Percentiles rank a stretch among this genome's conserved stretches.
These are phyloP conservation scores for Arrhopalites spinosus DNA, from an alignment of 2,888 invertebrate species.

Conservation along the genomic window DNA sequence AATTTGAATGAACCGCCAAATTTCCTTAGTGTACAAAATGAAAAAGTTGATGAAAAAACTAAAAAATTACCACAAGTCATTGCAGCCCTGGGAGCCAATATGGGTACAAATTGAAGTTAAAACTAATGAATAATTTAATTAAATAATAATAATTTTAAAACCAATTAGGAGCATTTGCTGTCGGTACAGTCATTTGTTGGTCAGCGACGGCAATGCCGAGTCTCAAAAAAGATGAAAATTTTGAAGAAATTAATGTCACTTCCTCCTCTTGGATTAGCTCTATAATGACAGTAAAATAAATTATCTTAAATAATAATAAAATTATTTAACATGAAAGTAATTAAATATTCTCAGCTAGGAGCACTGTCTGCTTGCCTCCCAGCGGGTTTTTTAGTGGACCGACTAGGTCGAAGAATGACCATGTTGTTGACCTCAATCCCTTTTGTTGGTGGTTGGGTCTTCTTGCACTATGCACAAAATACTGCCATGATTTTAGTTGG, in stretches of 20 bases:
- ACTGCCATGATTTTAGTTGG: background rate
- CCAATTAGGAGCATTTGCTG: background rate
- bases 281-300: background rate
- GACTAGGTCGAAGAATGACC: background rate
- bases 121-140: too few species aligned
- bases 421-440: background rate
- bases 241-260: background rate
- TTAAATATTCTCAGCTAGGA: background rate
- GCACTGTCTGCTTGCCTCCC: background rate
- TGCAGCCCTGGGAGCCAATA: too few species aligned
- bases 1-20: too few species aligned
- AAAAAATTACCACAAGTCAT: too few species aligned
- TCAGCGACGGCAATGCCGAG: background rate
- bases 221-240: background rate
- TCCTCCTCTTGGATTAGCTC: background rate
- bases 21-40: too few species aligned
- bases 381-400: background rate
- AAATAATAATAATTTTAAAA: background rate
- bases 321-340: background rate
- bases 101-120: too few species aligned
- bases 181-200: background rate
- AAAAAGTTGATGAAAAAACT: too few species aligned
- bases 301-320: background rate
- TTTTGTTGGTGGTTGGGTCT: constrained; percentile 1
- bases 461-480: background rate